Conservation (phyloP, 1,140 invertebrate genomes). For the Dufourea novaeangliae region DNA sequence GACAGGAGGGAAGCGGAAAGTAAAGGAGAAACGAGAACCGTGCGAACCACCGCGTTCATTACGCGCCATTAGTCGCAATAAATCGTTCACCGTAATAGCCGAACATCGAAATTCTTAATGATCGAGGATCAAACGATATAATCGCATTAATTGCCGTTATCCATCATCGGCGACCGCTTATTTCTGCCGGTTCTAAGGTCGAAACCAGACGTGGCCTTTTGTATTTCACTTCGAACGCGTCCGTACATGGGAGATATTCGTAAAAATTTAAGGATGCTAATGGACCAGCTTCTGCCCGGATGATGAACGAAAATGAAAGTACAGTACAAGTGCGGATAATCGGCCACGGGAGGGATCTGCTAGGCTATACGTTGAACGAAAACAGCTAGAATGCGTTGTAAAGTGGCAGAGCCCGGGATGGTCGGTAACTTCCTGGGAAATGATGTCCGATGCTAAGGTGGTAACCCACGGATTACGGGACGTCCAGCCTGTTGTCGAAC, state of each 20-base stretch:
- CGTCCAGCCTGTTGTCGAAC: slow-evolving; percentile 32
- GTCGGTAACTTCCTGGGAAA: slow-evolving; percentile 67
- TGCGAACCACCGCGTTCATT: slow-evolving; percentile 60
- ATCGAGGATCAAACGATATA: slow-evolving; percentile 71
- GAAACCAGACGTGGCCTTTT: too few relatives aligned
- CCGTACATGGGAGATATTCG: too few relatives aligned
- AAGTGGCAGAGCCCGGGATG: slow-evolving; percentile 43
- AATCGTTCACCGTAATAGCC: slow-evolving; percentile 71
- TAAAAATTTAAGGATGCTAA: too few relatives aligned
- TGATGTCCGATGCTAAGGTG: slow-evolving; percentile 55
- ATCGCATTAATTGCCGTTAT: slow-evolving; percentile 74
- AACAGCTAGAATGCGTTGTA: slow-evolving; percentile 23
- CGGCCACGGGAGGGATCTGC: not conserved
- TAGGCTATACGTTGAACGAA: slow-evolving; percentile 6
- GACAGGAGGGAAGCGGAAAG: slow-evolving; percentile 8
- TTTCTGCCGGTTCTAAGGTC: not conserved
- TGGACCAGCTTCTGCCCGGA: not conserved
- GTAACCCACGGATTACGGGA: slow-evolving; percentile 59
- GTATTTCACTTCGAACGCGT: too few relatives aligned
- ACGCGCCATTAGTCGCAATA: slow-evolving; percentile 68
- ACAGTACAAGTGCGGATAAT: not conserved
- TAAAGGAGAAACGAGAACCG: not conserved
- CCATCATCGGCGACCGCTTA: not conserved
- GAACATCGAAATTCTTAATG: slow-evolving; percentile 69
- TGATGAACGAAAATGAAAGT: not conserved